Base-by-base conservation (phyloP, 2,113 vertebrate genomes). In the Garra rufa region DNA sequence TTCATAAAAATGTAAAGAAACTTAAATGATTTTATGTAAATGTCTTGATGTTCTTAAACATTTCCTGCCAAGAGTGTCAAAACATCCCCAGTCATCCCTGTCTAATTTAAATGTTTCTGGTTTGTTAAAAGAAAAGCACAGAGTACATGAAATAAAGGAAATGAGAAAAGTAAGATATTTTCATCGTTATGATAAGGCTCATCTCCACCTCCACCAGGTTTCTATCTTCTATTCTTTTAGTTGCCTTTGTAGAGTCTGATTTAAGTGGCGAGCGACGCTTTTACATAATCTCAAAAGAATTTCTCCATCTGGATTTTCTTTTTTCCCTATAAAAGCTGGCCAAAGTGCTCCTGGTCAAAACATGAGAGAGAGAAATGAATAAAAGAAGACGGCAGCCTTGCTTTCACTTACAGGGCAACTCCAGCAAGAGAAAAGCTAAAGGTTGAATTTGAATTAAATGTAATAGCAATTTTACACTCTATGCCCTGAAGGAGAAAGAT, bases 391-490 rank as follows among this genome's bases (percentile, higher is more conserved):
- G 19, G n/a, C 75, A 70, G 83, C 46, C 59, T 78, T 70, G 50
- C 59, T 61, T 75, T 75, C 70, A 74, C 52, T 83, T 46, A 81
- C 28, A 81, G 44, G 6, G 73, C 46, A 50, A 13, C 10, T 73
- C 41, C n/a, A 9, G 63, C 65, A 76, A 67, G 82, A 76, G 14
- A 38, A 17, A 67, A 34, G 75, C 83, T 78, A 69, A 78, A 70
- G 83, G 83, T 69, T 84, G 30, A 84, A 84, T 57, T 34, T 76
- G 50, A 78, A 57, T 77, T 65, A 70, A 77, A 70, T 78, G 75
- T 78, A 77, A 43, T 14, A 38, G 52, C 26, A 52, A 34, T 44
- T 65, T 41, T 44, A 50, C n/a, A 63, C 28, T 65, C 14, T 24
- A 63, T 76, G 26, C 30, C 30, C 57, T 24, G 43, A 76, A 67